Percentiles rank a stretch among this genome's conserved stretches.
Conservation (phyloP, 2,113 vertebrate species). For the Struthidea cinerea region DNA sequence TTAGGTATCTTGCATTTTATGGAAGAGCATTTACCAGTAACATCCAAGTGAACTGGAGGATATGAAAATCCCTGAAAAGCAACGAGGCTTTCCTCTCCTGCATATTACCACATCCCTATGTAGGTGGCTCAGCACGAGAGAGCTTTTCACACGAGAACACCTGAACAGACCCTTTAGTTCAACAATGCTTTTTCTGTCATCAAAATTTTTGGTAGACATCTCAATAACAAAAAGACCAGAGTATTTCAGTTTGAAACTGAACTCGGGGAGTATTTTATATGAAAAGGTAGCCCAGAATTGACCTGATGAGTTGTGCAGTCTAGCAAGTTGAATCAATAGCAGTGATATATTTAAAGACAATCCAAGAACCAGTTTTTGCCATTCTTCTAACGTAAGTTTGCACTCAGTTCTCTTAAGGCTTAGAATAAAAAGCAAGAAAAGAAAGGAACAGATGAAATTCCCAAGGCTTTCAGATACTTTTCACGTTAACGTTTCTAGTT, state of each 20-base stretch:
- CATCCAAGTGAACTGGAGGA: background rate
- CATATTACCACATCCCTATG: background rate
- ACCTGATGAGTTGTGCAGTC: background rate
- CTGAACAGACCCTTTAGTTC: background rate
- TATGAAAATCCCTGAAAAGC: background rate
- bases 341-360: background rate
- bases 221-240: background rate
- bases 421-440: background rate
- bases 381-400: background rate
- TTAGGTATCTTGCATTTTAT: background rate
- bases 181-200: fast-evolving
- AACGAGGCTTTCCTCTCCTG: fast-evolving
- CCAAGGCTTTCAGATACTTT: background rate
- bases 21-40: background rate
- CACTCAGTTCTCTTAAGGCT: background rate
- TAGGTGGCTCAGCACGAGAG: background rate
- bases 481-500: background rate
- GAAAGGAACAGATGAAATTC: background rate
- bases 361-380: fast-evolving
- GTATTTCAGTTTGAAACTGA: background rate
- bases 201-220: background rate
- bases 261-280: background rate
- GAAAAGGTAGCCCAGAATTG: background rate
- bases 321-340: background rate
- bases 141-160: background rate